phyloP scores from a whole-genome alignment of 2,113 vertebrate genomes.

The Malaclemys terrapin region DNA sequence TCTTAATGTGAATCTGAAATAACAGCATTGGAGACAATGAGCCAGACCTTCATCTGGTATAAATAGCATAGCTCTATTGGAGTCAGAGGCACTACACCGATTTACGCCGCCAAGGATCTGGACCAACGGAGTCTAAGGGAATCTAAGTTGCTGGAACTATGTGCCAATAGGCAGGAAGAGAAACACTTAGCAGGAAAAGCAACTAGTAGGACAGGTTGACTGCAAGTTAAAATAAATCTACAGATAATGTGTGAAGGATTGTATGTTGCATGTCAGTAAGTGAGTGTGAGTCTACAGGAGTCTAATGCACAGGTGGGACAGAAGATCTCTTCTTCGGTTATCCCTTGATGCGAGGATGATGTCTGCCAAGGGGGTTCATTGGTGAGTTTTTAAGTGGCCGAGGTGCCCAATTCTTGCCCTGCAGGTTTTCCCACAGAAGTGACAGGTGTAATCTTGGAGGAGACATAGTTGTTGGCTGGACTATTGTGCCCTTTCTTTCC shows the following conservation, averaged over 20 bases:
- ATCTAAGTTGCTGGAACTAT: fast-evolving
- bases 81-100: too few relatives aligned
- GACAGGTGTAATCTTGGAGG: too few relatives aligned
- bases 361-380: too few relatives aligned
- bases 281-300: fast-evolving
- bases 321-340: too few relatives aligned
- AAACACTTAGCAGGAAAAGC: too few relatives aligned
- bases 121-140: neutral
- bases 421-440: too few relatives aligned
- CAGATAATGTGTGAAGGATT: neutral
- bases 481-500: too few relatives aligned
- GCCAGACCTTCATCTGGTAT: neutral
- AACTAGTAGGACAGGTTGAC: neutral
- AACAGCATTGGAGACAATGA: neutral
- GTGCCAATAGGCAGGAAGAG: neutral
- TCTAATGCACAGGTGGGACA: fast-evolving
- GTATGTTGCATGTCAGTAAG: neutral
- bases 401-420: too few relatives aligned
- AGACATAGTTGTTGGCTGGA: too few relatives aligned
- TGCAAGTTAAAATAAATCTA: neutral
- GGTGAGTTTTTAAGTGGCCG: too few relatives aligned
- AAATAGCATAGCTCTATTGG: too few relatives aligned
- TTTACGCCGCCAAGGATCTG: neutral
- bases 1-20: neutral
- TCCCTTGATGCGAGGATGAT: too few relatives aligned